Evolutionary conservation across 2,888 invertebrate genomes (phyloP), one percentile per base, ranked within the genome.

Genomic region (Clanis bilineata): DNA sequence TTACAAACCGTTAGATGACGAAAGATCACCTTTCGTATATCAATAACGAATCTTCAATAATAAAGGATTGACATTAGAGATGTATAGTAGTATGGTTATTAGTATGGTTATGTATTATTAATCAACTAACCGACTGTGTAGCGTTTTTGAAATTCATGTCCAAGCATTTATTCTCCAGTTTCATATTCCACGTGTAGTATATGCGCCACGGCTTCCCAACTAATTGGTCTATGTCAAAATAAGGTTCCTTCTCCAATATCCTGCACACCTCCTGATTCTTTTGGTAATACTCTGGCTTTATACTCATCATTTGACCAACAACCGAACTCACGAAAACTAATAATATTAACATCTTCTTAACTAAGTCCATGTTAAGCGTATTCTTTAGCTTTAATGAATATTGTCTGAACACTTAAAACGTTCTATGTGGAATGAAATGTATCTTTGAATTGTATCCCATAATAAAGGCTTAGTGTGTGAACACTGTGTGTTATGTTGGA

Each of bases 111-210:
- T n/a, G 3, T 15, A 18, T 41, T 12, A 28, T 2, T 0, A 45
- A 39, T 18, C 1, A 28, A 70, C 79, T 71, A 54, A 88, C 89
- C 75, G 21, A 28, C 0, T 64, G 61, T 1, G 85, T 83, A 28
- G 80, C 82, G 55, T 82, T 82, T 59, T 69, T 82, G 57, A 85
- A 85, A 1, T 59, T 67, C 65, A 90, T 74, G 67, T 88, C 85
- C 59, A 89, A 43, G 54, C 90, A 90, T 57, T 75, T 78, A 0
- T 65, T 54, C 0, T 74, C 74, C 62, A 85, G 23, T 1, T 78
- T 75, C 69, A 85, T 71, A 43, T 86, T 84, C 89, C 89, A 90
- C 0, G 83, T 73, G 28, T 85, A 84, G 58, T 85, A 87, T 10
- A 88, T 78, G 41, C 85, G 71, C 90, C 90, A 90, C 0, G 80